phyloP scores from a whole-genome alignment of 2,888 invertebrate genomes.

The Noctua fimbriata region DNA sequence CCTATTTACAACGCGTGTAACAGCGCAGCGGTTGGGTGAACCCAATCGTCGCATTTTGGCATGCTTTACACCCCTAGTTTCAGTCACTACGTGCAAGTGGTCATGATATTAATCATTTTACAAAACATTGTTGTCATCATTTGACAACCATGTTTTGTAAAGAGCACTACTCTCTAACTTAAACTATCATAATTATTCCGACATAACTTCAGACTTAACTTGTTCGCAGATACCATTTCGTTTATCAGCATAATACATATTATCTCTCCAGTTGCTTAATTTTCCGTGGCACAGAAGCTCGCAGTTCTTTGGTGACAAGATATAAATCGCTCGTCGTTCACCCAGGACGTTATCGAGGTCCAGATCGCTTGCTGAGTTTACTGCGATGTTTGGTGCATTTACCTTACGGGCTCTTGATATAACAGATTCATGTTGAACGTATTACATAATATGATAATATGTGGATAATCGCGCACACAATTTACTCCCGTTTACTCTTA shows the following conservation, averaged over 20 bases:
- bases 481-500: slow-evolving; percentile 51
- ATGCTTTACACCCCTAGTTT: background rate
- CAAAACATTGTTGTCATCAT: background rate
- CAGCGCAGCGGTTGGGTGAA: too few relatives aligned
- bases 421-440: slow-evolving; percentile 54
- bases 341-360: slow-evolving; percentile 62
- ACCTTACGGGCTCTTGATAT: slow-evolving; percentile 55
- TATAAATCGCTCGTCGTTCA: slow-evolving; percentile 61
- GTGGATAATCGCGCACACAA: slow-evolving; percentile 48
- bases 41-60: background rate
- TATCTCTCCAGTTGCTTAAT: slow-evolving; percentile 26
- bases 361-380: slow-evolving; percentile 69
- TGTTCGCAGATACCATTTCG: background rate
- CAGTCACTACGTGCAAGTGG: background rate
- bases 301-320: slow-evolving; percentile 65
- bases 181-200: background rate
- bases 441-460: slow-evolving; percentile 57
- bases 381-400: slow-evolving; percentile 64
- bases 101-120: too few relatives aligned
- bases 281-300: slow-evolving; percentile 25
- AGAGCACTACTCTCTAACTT: background rate
- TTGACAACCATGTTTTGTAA: background rate
- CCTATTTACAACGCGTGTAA: background rate
- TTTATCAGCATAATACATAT: background rate
- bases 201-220: too few relatives aligned